A percentile compares a stretch with the other conserved stretches of the same genome.
Conservation (phyloP, 1,140 invertebrate species). For the Varroa destructor region DNA sequence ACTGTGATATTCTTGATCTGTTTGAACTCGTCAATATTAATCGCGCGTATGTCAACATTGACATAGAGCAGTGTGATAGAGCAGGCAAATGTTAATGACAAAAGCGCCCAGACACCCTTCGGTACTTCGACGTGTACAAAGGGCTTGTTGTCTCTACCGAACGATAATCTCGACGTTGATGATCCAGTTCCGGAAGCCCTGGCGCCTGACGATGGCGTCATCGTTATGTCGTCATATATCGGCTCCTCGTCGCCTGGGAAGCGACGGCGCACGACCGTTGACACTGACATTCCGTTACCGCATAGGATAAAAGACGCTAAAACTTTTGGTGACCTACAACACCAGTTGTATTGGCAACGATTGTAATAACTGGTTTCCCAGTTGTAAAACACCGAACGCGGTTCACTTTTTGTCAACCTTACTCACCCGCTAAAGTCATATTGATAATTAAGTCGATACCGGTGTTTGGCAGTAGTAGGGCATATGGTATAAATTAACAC, state of each 20-base stretch:
- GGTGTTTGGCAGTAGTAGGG: no score
- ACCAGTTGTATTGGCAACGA: no score
- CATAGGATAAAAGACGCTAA: no score
- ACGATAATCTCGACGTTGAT: no score
- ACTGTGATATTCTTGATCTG: conserved; percentile 26
- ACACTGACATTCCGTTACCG: background rate
- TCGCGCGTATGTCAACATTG: conserved; percentile 16
- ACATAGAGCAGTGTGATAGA: conserved; percentile 14
- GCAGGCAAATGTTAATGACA: conserved; percentile 1
- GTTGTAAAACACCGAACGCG: no score
- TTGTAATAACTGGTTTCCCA: no score
- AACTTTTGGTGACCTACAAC: no score
- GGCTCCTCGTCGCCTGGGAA: conserved; percentile 12
- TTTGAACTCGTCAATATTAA: conserved; percentile 26
- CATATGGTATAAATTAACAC: no score
- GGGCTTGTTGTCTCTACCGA: background rate
- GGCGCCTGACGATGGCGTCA: background rate
- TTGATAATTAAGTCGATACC: no score
- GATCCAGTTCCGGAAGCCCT: no score
- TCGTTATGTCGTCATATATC: background rate
- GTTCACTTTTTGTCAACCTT: no score
- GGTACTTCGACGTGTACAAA: conserved; percentile 16
- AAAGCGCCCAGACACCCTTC: conserved; percentile 13
- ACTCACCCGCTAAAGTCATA: no score
- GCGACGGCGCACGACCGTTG: background rate